Base-by-base conservation (phyloP, 1,140 invertebrate species). In the Pinna nobilis region DNA sequence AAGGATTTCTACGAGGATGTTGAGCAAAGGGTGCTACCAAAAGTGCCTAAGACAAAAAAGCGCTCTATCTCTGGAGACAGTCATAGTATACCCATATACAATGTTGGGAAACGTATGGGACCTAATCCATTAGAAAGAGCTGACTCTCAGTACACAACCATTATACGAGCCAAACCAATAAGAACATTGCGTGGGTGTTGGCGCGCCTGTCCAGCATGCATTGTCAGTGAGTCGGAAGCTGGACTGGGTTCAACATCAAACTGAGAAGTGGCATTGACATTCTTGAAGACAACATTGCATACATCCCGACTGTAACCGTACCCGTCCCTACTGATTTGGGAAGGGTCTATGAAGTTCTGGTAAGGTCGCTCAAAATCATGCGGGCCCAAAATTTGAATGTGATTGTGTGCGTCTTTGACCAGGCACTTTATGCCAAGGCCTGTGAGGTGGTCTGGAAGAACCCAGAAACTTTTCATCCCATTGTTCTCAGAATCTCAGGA, bases 161-260 rank as follows among this genome's bases (percentile, higher is more conserved):
- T 18, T 5, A 33, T n/a, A n/a, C 23, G 20, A n/a, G 35, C 18
- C 15, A 30, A 7, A 11, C 41, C 41, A 37, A 61, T 11, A 37
- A 61, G 35, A 61, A 23, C 6, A n/a, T 61, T 33, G 11, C 37
- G 15, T 61, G 59, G 59, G 20, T 61, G 59, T 18, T 61, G 11
- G n/a, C 59, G 6, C 13, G 59, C 11, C 30, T 39, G 11, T n/a
- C 18, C n/a, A 18, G 25, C 33, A 3, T 23, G 30, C 33, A 9
- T n/a, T 28, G 51, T 30, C 64, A 66, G 47, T 18, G 7, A 47
- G 64, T 50, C n/a, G 15, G n/a, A 7, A 20, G 57, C 33, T 70
- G 68, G 68, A 70, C 68, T n/a, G 68, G 55, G 18, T 70, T 63
- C 41, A 70, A 70, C 68, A 70, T 63, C 25, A 25, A 15, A 20